Conservation (phyloP, 2,888 invertebrate genomes). For the Eupeodes latifasciatus region DNA sequence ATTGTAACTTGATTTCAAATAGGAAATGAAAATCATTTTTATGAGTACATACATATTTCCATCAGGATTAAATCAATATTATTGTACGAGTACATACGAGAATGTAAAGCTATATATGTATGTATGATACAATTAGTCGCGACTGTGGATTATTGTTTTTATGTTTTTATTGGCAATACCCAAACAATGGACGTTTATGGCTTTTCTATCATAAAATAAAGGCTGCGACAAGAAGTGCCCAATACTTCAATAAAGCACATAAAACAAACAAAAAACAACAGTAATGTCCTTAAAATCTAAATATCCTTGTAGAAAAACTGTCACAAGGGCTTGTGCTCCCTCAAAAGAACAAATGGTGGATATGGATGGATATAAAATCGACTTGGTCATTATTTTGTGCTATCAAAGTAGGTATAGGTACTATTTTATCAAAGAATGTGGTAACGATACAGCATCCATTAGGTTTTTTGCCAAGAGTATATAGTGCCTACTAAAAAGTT, state of each 20-base stretch:
- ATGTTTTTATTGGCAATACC: background rate
- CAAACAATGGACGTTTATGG: constrained; percentile 1
- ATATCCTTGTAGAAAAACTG: background rate
- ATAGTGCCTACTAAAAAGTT: background rate
- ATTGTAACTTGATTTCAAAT: constrained; percentile 43
- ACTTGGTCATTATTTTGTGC: background rate
- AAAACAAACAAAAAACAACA: too few species aligned
- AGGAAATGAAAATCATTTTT: constrained; percentile 44
- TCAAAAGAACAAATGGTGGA: background rate
- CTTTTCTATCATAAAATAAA: background rate
- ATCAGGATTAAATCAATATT: constrained; percentile 30
- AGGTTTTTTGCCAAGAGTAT: background rate
- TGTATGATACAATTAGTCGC: constrained; percentile 49
- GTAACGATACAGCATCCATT: constrained; percentile 13
- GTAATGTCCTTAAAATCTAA: background rate
- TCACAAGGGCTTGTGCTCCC: too few species aligned
- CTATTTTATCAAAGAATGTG: background rate
- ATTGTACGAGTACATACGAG: background rate
- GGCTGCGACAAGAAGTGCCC: too few species aligned
- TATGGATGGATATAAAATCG: background rate
- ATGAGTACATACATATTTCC: background rate
- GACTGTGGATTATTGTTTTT: background rate
- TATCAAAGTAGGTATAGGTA: background rate
- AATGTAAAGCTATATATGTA: constrained; percentile 2
- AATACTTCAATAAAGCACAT: too few species aligned